Evolutionary conservation across 2,113 vertebrate species (phyloP).

Genomic region (Pelmatolapia mariae): DNA sequence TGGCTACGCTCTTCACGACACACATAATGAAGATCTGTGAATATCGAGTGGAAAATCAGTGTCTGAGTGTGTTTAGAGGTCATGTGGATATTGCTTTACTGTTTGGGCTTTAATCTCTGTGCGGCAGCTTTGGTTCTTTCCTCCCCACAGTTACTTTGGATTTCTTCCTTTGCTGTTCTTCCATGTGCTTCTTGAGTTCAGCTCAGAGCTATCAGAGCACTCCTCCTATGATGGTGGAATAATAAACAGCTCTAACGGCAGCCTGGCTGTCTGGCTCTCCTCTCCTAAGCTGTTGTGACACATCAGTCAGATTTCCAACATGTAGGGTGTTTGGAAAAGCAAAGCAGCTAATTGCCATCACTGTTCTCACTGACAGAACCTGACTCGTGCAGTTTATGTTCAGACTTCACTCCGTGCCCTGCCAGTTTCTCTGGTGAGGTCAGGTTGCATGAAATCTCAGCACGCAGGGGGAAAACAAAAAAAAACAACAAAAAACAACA

Average conservation of each 20-base stretch:
- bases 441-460: conserved; percentile 11
- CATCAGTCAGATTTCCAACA: not conserved
- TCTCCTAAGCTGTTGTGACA: conserved; percentile 21
- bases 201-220: not conserved
- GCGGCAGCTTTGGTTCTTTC: not conserved
- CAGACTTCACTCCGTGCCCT: not conserved
- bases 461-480: not conserved
- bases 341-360: conserved; percentile 21
- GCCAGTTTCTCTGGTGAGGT: conserved; percentile 16
- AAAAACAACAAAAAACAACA: not conserved
- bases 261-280: not conserved
- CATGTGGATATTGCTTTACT: not conserved
- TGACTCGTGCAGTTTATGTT: not conserved
- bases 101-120: conserved; percentile 2
- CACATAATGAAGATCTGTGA: not conserved
- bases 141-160: not conserved
- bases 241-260: conserved; percentile 1
- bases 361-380: conserved; percentile 12
- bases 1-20: not conserved
- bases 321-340: conserved; percentile 23
- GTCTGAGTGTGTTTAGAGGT: not conserved
- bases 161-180: not conserved
- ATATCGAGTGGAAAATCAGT: conserved; percentile 4
- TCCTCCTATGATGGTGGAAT: not conserved
- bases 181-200: not conserved